Percentiles rank a stretch among this genome's conserved stretches.
Evolutionary conservation across 2,113 vertebrate genomes (phyloP).

Genomic region (Glaucomys volans): DNA sequence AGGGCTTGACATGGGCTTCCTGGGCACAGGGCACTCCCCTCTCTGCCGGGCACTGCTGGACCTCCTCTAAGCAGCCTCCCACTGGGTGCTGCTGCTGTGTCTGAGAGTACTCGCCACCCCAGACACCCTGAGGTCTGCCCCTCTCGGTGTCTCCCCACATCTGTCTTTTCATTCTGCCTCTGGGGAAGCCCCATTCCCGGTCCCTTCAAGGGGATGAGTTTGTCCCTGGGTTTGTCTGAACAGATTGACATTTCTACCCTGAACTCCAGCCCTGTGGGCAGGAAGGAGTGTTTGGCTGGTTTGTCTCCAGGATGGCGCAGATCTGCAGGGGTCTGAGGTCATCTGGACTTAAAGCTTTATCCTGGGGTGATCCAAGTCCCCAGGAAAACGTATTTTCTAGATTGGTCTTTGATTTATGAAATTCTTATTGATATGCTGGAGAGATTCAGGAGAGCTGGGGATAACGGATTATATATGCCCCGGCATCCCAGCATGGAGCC

Average conservation of each 20-base stretch:
- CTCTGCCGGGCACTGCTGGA: not conserved
- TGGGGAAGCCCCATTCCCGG: not conserved
- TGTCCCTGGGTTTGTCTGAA: not conserved
- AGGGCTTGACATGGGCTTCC: not conserved
- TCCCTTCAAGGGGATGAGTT: not conserved
- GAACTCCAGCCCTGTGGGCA: conserved; percentile 19
- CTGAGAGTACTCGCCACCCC: not conserved
- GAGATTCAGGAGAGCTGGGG: not conserved
- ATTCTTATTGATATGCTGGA: not conserved
- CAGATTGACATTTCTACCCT: not conserved
- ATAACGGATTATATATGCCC: not conserved
- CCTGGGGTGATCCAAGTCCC: not conserved
- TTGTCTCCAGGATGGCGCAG: not conserved
- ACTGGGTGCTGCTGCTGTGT: not conserved
- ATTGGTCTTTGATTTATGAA: conserved; percentile 21
- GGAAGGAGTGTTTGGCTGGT: not conserved
- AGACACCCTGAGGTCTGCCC: no score
- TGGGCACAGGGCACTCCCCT: not conserved
- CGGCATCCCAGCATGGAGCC: not conserved
- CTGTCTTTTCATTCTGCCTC: not conserved
- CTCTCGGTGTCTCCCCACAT: not conserved
- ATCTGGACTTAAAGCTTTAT: not conserved
- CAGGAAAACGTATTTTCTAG: not conserved
- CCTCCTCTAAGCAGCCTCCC: not conserved
- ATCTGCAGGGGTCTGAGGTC: not conserved